Percentiles rank a stretch among this genome's conserved stretches.
Evolutionary conservation across 2,797 vertebrate genomes (phyloP).

Genomic region (Enteromius radiatus): DNA sequence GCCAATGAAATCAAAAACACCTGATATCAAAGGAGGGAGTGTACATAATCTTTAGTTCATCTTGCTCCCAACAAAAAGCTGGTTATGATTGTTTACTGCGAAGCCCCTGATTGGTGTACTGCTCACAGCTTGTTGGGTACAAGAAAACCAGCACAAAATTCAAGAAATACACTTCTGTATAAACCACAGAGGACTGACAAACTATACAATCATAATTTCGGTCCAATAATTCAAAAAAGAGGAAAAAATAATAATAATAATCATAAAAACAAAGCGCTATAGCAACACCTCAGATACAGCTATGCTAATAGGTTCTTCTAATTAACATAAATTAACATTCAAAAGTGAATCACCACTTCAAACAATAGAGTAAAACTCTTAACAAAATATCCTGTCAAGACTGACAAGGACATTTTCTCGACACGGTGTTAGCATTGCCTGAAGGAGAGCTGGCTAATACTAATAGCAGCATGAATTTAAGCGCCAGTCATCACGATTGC

Average conservation of each 20-base stretch:
- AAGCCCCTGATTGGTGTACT: constrained; percentile 56
- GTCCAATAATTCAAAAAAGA: constrained; percentile 50
- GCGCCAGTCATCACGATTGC: constrained; percentile 64
- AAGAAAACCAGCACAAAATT: constrained; percentile 52
- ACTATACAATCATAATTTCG: constrained; percentile 63
- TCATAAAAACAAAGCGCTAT: constrained; percentile 53
- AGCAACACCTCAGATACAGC: constrained; percentile 58
- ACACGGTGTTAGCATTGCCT: constrained; percentile 51
- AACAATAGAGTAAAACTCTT: constrained; percentile 69
- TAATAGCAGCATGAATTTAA: constrained; percentile 73
- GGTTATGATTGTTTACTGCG: constrained; percentile 66
- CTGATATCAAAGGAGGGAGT: constrained; percentile 57
- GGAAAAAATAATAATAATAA: constrained; percentile 11
- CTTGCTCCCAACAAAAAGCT: constrained; percentile 60
- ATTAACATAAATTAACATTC: constrained; percentile 79
- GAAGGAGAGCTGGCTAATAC: constrained; percentile 64
- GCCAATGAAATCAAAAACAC: constrained; percentile 41
- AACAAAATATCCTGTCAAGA: constrained; percentile 39
- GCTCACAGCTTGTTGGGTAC: constrained; percentile 65
- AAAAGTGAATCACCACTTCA: constrained; percentile 75
- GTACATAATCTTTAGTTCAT: constrained; percentile 57
- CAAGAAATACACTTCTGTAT: constrained; percentile 48
- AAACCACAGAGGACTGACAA: constrained; percentile 59
- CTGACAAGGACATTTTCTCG: constrained; percentile 54
- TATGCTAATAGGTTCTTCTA: constrained; percentile 64